A percentile compares a stretch with the other conserved stretches of the same genome.
Conservation (phyloP, 2,113 vertebrate species). For the Nettapus auritus region DNA sequence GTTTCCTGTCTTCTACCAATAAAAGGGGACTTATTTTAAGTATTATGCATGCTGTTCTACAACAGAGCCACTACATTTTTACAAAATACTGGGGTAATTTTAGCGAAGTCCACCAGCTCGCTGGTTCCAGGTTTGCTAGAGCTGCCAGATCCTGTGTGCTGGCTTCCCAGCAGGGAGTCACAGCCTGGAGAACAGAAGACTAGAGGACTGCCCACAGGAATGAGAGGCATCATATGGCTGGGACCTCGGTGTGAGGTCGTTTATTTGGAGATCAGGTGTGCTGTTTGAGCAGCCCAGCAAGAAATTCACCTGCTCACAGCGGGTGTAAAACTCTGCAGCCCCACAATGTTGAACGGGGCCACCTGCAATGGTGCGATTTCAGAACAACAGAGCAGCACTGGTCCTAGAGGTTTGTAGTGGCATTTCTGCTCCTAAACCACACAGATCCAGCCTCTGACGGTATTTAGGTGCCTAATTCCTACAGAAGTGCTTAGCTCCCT, state of each 20-base stretch:
- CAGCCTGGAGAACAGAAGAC: not conserved
- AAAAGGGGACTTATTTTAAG: not conserved
- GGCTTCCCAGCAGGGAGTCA: not conserved
- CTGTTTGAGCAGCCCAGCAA: not conserved
- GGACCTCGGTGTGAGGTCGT: not conserved
- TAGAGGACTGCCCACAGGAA: not conserved
- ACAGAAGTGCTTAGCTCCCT: not conserved
- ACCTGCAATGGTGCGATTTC: fast-evolving
- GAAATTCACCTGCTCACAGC: fast-evolving
- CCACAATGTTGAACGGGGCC: no score
- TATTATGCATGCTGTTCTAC: not conserved
- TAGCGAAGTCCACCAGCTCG: not conserved
- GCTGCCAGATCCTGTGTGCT: not conserved
- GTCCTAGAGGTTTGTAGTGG: fast-evolving
- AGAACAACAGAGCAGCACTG: fast-evolving
- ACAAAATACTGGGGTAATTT: not conserved
- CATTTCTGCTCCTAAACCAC: not conserved
- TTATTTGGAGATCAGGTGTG: not conserved
- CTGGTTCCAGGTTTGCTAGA: not conserved
- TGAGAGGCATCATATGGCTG: fast-evolving
- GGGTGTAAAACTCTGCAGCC: not conserved
- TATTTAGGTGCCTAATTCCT: no score
- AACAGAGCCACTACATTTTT: not conserved
- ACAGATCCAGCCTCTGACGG: not conserved
- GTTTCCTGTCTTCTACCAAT: conserved; percentile 36